Conservation (phyloP, 2,888 invertebrate genomes). For the Buathra laborator region DNA sequence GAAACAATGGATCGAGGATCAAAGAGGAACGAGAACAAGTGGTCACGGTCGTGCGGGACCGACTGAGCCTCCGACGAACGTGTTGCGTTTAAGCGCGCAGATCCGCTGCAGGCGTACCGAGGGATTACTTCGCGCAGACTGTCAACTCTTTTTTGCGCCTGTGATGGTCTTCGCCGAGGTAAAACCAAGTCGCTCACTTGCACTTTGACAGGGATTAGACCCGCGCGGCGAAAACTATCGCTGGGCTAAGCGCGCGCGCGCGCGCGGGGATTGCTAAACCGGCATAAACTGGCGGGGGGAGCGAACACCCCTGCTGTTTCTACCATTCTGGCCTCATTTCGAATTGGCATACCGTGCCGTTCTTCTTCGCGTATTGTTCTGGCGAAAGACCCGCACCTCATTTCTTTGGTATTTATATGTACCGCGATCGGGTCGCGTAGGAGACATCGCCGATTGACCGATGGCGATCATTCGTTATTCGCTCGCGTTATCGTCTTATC, state of each 20-base stretch:
- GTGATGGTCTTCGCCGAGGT: slow-evolving; percentile 29
- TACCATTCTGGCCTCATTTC: slow-evolving; percentile 83
- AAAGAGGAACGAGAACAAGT: slow-evolving; percentile 63
- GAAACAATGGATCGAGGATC: background rate
- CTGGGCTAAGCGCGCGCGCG: slow-evolving; percentile 68
- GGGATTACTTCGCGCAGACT: slow-evolving; percentile 47
- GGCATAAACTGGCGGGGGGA: slow-evolving; percentile 68
- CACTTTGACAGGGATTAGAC: slow-evolving; percentile 67
- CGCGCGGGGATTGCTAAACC: slow-evolving; percentile 69
- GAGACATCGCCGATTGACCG: slow-evolving; percentile 16
- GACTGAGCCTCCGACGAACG: slow-evolving; percentile 54
- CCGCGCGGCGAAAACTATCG: slow-evolving; percentile 43
- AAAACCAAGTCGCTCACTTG: slow-evolving; percentile 27
- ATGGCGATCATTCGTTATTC: slow-evolving; percentile 4
- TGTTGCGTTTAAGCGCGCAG: slow-evolving; percentile 15
- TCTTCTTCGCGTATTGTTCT: slow-evolving; percentile 79
- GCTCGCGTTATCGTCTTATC: background rate
- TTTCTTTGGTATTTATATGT: slow-evolving; percentile 75
- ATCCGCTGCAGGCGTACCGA: slow-evolving; percentile 11
- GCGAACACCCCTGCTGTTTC: slow-evolving; percentile 66
- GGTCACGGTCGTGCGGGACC: slow-evolving; percentile 67
- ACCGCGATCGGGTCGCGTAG: slow-evolving; percentile 18
- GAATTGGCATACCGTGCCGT: slow-evolving; percentile 79
- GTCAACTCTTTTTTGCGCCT: slow-evolving; percentile 56
- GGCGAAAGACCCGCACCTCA: slow-evolving; percentile 78